phyloP scores from a whole-genome alignment of 2,888 invertebrate species.

The Deilephila elpenor region DNA sequence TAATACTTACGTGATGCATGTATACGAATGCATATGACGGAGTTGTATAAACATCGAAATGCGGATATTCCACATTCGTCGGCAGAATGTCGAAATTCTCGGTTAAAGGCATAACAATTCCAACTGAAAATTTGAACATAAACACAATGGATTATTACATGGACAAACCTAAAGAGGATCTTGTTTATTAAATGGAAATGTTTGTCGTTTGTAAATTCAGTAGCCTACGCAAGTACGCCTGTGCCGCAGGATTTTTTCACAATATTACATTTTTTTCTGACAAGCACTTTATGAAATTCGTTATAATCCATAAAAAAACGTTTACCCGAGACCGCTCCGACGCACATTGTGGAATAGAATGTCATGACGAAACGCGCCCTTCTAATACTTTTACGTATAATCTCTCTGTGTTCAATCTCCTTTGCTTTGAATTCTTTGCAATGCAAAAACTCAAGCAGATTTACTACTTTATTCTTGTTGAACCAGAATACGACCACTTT shows the following conservation, averaged over 20 bases:
- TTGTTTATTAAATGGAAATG: not conserved
- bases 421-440: slow-evolving; percentile 73
- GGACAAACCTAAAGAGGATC: not conserved
- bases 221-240: not conserved
- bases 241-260: not conserved
- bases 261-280: slow-evolving; percentile 7
- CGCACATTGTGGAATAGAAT: slow-evolving; percentile 76
- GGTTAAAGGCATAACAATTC: slow-evolving; percentile 75
- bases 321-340: slow-evolving; percentile 77
- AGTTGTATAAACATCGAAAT: slow-evolving; percentile 68
- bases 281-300: slow-evolving; percentile 25
- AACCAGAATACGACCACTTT: slow-evolving; percentile 78
- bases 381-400: slow-evolving; percentile 70
- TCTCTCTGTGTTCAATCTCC: slow-evolving; percentile 69
- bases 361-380: slow-evolving; percentile 75
- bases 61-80: slow-evolving; percentile 80
- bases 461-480: slow-evolving; percentile 71
- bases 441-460: slow-evolving; percentile 68
- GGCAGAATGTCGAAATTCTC: slow-evolving; percentile 77
- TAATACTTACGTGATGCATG: slow-evolving; percentile 73
- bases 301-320: slow-evolving; percentile 22
- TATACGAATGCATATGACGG: slow-evolving; percentile 71
- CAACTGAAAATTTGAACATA: slow-evolving; percentile 61
- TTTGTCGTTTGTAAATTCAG: slow-evolving; percentile 16
- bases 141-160: not conserved